A percentile compares a stretch with the other conserved stretches of the same genome.
Conservation (phyloP, 2,888 invertebrate genomes). For the Tetragonisca angustula region DNA sequence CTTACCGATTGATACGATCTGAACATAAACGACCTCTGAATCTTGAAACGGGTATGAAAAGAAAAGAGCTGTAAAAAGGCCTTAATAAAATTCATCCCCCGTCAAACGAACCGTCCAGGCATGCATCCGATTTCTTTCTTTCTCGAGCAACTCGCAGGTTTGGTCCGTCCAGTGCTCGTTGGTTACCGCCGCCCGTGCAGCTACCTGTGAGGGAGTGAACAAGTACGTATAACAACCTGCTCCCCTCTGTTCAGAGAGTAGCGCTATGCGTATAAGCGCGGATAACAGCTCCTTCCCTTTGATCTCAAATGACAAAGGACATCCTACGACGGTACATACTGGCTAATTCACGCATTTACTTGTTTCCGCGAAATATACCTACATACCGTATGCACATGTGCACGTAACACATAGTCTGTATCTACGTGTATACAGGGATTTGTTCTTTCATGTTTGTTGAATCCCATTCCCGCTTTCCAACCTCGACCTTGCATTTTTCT, state of each 20-base stretch:
- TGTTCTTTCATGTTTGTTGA: not conserved
- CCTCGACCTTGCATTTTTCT: not conserved
- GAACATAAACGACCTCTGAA: not conserved
- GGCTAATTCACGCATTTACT: constrained; percentile 13
- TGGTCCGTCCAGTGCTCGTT: constrained; percentile 17
- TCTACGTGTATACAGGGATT: not conserved
- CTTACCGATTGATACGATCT: not conserved
- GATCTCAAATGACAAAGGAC: constrained; percentile 60
- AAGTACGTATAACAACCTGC: constrained; percentile 36
- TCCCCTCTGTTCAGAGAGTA: constrained; percentile 56
- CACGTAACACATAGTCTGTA: no score
- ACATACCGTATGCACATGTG: accelerated
- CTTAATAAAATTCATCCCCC: constrained; percentile 61
- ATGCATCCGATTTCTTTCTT: constrained; percentile 72
- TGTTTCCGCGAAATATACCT: not conserved
- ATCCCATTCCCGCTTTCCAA: not conserved
- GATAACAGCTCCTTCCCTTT: constrained; percentile 66
- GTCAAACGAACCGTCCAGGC: constrained; percentile 64
- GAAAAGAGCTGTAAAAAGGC: constrained; percentile 18
- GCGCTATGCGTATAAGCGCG: constrained; percentile 36
- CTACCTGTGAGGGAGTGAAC: constrained; percentile 61
- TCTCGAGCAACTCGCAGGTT: constrained; percentile 11
- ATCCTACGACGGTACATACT: constrained; percentile 29
- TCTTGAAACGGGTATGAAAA: constrained; percentile 7
- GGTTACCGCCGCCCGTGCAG: not conserved